Percentiles rank a stretch among this genome's conserved stretches.
Evolutionary conservation across 2,888 invertebrate genomes (phyloP).

Genomic region (Mythimna impura): DNA sequence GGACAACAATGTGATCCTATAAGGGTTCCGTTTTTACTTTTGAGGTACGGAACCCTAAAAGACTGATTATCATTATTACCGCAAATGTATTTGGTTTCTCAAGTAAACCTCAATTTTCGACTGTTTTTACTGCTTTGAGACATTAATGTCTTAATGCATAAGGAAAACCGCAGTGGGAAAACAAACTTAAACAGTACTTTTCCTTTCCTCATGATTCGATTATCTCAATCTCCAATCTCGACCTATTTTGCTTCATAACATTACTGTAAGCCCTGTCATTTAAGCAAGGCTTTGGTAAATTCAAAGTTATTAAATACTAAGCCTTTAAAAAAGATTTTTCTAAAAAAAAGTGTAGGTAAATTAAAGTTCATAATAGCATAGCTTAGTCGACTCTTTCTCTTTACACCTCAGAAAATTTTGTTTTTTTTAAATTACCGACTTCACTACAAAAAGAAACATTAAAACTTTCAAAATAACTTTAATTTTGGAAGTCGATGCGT

Average conservation of each 20-base stretch:
- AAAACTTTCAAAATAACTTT: too few species aligned
- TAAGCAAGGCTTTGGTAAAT: background rate
- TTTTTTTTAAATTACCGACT: too few species aligned
- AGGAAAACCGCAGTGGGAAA: slow-evolving; percentile 28
- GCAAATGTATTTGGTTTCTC: slow-evolving; percentile 14
- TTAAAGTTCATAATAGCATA: too few species aligned
- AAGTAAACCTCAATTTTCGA: slow-evolving; percentile 3
- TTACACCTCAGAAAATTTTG: too few species aligned
- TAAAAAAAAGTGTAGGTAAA: too few species aligned
- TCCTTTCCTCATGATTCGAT: slow-evolving; percentile 2
- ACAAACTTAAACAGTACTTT: background rate
- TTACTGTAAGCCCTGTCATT: background rate
- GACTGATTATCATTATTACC: background rate
- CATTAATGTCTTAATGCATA: slow-evolving; percentile 9
- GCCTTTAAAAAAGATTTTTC: too few species aligned
- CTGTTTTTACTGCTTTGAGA: background rate
- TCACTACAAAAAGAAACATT: too few species aligned
- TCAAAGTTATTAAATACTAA: background rate
- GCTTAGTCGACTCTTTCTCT: too few species aligned
- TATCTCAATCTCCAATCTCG: slow-evolving; percentile 2
- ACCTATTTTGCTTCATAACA: slow-evolving; percentile 5
- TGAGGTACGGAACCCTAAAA: too few species aligned
- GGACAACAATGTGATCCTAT: too few species aligned
- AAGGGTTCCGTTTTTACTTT: too few species aligned
- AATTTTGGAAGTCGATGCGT: too few species aligned